Evolutionary conservation across 2,888 invertebrate genomes (phyloP).

Genomic region (Cinara cedri): DNA sequence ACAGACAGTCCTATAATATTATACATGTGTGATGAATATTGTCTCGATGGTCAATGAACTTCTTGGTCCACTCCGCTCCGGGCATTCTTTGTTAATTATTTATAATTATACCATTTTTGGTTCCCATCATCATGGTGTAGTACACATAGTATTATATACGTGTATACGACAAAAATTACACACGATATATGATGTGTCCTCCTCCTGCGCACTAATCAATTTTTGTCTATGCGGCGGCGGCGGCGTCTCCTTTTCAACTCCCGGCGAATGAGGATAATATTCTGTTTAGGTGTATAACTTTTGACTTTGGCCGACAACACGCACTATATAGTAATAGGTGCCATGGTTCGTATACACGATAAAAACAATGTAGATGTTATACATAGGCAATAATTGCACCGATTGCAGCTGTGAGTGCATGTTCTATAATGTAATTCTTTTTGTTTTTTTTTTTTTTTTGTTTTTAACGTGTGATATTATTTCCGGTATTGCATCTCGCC

Average conservation of each 20-base stretch:
- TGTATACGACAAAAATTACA: no score
- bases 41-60: conserved; percentile 51
- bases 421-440: no score
- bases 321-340: no score
- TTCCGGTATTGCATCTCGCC: conserved; percentile 11
- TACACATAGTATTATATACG: background rate
- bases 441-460: conserved; percentile 6
- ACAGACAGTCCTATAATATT: background rate
- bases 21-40: conserved; percentile 7
- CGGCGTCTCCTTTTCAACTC: no score
- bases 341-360: no score
- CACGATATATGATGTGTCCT: no score
- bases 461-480: background rate
- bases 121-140: conserved; percentile 1
- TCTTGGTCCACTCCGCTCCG: conserved; percentile 27
- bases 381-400: no score
- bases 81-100: conserved; percentile 53
- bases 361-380: no score
- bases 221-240: conserved; percentile 19
- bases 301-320: background rate
- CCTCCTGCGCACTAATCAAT: background rate
- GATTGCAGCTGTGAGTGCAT: no score
- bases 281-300: background rate
- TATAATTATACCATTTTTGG: conserved; percentile 30
- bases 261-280: no score